These are phyloP conservation scores for Gnatocerus cornutus DNA, from an alignment of 2,888 invertebrate species.

Conservation along the genomic window DNA sequence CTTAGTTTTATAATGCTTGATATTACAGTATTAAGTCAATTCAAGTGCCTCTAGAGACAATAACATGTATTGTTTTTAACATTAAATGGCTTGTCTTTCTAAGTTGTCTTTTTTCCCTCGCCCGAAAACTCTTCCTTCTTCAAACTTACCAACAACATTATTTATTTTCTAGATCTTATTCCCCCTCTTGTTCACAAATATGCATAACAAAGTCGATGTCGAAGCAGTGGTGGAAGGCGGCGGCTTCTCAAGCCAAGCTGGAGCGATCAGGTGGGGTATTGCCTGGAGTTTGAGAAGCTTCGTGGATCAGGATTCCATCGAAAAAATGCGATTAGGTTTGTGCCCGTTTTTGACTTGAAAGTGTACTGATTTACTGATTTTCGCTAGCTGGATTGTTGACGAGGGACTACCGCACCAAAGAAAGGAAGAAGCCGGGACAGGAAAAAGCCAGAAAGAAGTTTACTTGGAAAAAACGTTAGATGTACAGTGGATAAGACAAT, in stretches of 20 bases:
- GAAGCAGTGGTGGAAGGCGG: conserved; percentile 84
- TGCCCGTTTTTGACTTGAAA: not conserved
- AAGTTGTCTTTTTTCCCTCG: conserved; percentile 1
- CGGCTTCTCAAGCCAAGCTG: conserved; percentile 88
- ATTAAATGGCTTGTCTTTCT: conserved; percentile 36
- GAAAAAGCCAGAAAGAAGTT: conserved; percentile 91
- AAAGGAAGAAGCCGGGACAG: conserved; percentile 95
- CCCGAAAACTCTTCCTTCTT: too few species aligned
- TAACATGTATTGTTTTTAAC: conserved; percentile 24
- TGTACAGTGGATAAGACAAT: conserved; percentile 13
- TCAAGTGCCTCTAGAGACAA: conserved; percentile 38
- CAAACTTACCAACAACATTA: not conserved
- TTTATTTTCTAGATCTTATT: conserved; percentile 78
- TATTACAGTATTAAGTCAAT: conserved; percentile 33
- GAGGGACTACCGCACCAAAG: conserved; percentile 83
- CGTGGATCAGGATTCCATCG: conserved; percentile 82
- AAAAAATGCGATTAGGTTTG: conserved; percentile 89
- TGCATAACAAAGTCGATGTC: conserved; percentile 87
- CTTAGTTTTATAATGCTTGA: conserved; percentile 42
- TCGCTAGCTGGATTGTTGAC: conserved; percentile 88
- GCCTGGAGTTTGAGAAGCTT: conserved; percentile 89
- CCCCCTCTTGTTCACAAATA: conserved; percentile 86
- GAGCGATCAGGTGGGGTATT: conserved; percentile 91
- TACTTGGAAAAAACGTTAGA: conserved; percentile 93
- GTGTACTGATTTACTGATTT: conserved; percentile 49